Percentiles rank a stretch among this genome's conserved stretches.
Evolutionary conservation across 2,113 vertebrate genomes (phyloP).

Genomic region (Ctenomys sociabilis): DNA sequence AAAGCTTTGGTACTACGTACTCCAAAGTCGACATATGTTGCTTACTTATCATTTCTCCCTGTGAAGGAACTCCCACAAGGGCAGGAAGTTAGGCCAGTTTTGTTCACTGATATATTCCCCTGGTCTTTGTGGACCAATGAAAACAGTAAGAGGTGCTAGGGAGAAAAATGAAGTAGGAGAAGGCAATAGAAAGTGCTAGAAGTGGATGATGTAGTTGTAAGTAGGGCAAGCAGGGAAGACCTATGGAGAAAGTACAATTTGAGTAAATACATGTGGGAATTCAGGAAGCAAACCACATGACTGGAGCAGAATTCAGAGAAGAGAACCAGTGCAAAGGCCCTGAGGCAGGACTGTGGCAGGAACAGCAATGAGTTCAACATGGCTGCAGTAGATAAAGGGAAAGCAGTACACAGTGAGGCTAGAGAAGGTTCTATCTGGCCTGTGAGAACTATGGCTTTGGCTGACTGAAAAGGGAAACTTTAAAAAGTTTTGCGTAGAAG

Average conservation of each 20-base stretch:
- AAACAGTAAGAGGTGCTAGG: background rate
- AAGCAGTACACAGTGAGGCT: background rate
- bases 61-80: too few species aligned
- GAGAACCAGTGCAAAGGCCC: background rate
- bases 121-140: background rate
- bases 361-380: background rate
- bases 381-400: background rate
- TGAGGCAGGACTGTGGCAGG: background rate
- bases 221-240: background rate
- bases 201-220: background rate
- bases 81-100: too few species aligned
- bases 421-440: background rate
- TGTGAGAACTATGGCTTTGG: background rate
- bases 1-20: too few species aligned
- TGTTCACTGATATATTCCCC: too few species aligned
- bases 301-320: background rate
- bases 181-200: background rate
- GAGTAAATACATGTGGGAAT: background rate
- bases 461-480: background rate
- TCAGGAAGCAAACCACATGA: background rate
- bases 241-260: background rate
- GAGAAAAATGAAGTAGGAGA: background rate
- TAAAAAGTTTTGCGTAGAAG: background rate
- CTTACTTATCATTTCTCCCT: too few species aligned
- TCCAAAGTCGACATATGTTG: too few species aligned